Evolutionary conservation across 2,797 vertebrate species (phyloP).

Genomic region (Ispidina lecontei): DNA sequence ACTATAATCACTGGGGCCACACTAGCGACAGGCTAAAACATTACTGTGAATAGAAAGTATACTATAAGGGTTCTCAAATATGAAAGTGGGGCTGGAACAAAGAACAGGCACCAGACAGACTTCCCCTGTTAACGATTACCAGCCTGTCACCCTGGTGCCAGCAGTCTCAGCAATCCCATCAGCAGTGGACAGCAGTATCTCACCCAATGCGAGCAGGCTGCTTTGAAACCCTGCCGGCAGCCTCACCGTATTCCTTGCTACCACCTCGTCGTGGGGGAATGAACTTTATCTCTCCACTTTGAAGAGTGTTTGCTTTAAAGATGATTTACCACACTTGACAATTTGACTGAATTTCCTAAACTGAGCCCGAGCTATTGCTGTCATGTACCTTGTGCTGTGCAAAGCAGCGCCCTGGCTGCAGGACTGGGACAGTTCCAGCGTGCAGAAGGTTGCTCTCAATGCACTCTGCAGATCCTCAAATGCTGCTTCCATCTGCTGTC

Average conservation of each 20-base stretch:
- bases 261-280: constrained; percentile 48
- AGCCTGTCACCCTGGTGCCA: constrained; percentile 75
- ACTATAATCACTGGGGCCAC: constrained; percentile 24
- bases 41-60: constrained; percentile 68
- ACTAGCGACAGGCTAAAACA: constrained; percentile 57
- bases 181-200: constrained; percentile 42
- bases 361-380: constrained; percentile 58
- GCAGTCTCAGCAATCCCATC: constrained; percentile 71
- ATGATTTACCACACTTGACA: constrained; percentile 71
- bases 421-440: background rate
- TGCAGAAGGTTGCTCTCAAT: background rate
- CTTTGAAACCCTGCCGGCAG: constrained; percentile 75
- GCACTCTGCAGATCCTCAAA: background rate
- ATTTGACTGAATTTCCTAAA: constrained; percentile 71
- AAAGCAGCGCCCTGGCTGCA: background rate
- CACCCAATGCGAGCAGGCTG: constrained; percentile 28
- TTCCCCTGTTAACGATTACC: constrained; percentile 79
- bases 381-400: background rate
- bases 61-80: constrained; percentile 76
- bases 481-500: background rate
- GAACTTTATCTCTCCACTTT: constrained; percentile 69
- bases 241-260: constrained; percentile 3
- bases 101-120: constrained; percentile 76
- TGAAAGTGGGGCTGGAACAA: constrained; percentile 73
- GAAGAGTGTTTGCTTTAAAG: constrained; percentile 76